A percentile compares a stretch with the other conserved stretches of the same genome.
phyloP scores from a whole-genome alignment of 1,140 invertebrate genomes.

The Drosophila bipectinata region DNA sequence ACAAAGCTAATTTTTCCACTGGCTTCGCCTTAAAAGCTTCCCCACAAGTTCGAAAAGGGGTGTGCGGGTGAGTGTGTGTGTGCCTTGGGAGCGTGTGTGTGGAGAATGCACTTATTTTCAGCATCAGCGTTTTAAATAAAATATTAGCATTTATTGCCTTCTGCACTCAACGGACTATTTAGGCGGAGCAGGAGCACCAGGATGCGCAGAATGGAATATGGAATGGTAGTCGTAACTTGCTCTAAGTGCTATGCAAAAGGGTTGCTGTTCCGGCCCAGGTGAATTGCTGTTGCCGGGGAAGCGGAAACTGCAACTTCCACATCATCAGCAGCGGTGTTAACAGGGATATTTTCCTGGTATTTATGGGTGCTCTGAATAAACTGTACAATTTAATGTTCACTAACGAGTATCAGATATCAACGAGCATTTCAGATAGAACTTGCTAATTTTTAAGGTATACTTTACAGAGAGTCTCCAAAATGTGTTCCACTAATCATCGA shows the following conservation, averaged over 20 bases:
- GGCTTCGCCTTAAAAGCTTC: slow-evolving; percentile 27
- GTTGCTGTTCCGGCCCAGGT: slow-evolving; percentile 33
- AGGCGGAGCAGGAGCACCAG: slow-evolving; percentile 13
- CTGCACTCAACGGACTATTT: slow-evolving; percentile 65
- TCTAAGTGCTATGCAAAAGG: slow-evolving; percentile 63
- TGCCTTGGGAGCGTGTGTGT: slow-evolving; percentile 2
- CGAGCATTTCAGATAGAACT: not conserved
- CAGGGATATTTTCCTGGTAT: slow-evolving; percentile 16
- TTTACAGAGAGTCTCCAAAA: not conserved
- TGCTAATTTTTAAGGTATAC: not conserved
- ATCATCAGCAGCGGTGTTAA: slow-evolving; percentile 18
- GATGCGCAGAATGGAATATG: slow-evolving; percentile 29
- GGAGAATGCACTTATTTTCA: slow-evolving; percentile 54
- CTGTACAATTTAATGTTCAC: not conserved
- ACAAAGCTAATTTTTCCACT: slow-evolving; percentile 56
- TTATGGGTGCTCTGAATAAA: slow-evolving; percentile 6
- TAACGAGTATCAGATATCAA: not conserved
- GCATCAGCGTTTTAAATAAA: slow-evolving; percentile 69
- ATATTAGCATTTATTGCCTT: slow-evolving; percentile 74
- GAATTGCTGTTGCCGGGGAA: slow-evolving; percentile 9
- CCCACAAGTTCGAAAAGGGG: not conserved
- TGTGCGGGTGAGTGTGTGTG: not conserved
- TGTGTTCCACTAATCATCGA: too few species aligned
- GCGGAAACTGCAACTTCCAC: slow-evolving; percentile 23
- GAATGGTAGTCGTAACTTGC: slow-evolving; percentile 42